Evolutionary conservation across 2,797 vertebrate species (phyloP).

Genomic region (Scyliorhinus canicula): DNA sequence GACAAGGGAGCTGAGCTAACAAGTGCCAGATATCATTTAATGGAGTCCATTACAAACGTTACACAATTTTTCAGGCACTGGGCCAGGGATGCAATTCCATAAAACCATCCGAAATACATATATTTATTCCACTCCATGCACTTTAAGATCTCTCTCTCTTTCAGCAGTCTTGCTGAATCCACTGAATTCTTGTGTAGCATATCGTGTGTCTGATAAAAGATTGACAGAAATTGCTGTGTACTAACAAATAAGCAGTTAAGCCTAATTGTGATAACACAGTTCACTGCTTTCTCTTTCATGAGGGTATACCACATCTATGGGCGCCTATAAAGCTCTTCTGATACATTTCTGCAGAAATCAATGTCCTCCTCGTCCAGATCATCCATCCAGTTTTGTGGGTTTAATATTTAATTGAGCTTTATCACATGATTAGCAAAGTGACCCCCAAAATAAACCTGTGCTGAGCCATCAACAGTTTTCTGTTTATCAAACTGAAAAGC

Average conservation of each 20-base stretch:
- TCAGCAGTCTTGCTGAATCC: not conserved
- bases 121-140: not conserved
- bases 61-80: not conserved
- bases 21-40: not conserved
- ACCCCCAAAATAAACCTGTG: not conserved
- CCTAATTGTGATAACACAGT: not conserved
- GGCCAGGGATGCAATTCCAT: not conserved
- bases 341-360: not conserved
- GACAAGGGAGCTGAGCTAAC: not conserved
- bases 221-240: not conserved
- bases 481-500: not conserved
- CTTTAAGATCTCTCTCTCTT: not conserved
- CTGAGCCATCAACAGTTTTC: not conserved
- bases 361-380: not conserved
- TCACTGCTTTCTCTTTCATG: slow-evolving; percentile 1
- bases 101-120: not conserved
- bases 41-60: not conserved
- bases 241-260: not conserved
- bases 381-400: not conserved
- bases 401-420: not conserved
- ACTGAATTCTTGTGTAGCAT: not conserved
- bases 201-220: not conserved
- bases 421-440: not conserved
- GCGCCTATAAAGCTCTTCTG: not conserved
- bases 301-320: not conserved